Evolutionary conservation across 2,888 invertebrate species (phyloP).

Genomic region (Lymantria dispar): DNA sequence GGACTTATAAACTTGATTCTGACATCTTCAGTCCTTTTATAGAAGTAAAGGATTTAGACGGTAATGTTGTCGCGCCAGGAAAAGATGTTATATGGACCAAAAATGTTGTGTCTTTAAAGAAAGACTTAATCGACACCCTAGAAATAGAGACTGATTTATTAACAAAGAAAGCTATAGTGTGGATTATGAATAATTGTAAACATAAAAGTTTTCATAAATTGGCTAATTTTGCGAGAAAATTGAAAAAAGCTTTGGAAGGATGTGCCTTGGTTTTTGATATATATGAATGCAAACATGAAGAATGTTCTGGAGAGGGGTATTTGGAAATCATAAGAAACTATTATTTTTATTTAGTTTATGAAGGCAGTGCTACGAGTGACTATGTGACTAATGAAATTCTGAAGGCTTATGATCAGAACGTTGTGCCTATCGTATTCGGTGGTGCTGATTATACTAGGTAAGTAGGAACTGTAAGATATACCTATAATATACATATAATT

Average conservation of each 20-base stretch:
- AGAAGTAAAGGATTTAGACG: slow-evolving; percentile 50
- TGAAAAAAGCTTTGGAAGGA: slow-evolving; percentile 52
- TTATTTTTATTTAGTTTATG: slow-evolving; percentile 62
- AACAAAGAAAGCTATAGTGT: slow-evolving; percentile 36
- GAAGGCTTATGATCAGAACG: slow-evolving; percentile 76
- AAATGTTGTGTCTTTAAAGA: slow-evolving; percentile 1
- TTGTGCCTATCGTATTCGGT: slow-evolving; percentile 86
- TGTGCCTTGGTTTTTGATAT: slow-evolving; percentile 67
- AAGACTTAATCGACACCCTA: slow-evolving; percentile 1
- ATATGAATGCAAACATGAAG: slow-evolving; percentile 54
- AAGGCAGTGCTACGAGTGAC: slow-evolving; percentile 51
- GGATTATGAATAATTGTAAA: slow-evolving; percentile 45
- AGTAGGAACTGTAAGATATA: slow-evolving; percentile 21
- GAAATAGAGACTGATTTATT: slow-evolving; percentile 18
- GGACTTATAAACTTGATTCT: slow-evolving; percentile 67
- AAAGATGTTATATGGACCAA: slow-evolving; percentile 40
- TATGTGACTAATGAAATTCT: slow-evolving; percentile 62
- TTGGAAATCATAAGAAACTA: slow-evolving; percentile 44
- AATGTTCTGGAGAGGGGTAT: slow-evolving; percentile 49
- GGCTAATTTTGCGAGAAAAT: neutral
- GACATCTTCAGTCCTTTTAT: slow-evolving; percentile 65
- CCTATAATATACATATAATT: neutral
- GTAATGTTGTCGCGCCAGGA: slow-evolving; percentile 49
- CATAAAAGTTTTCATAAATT: neutral
- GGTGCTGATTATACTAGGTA: slow-evolving; percentile 83